phyloP scores from a whole-genome alignment of 2,888 invertebrate genomes.

The Dromius quadrimaculatus region DNA sequence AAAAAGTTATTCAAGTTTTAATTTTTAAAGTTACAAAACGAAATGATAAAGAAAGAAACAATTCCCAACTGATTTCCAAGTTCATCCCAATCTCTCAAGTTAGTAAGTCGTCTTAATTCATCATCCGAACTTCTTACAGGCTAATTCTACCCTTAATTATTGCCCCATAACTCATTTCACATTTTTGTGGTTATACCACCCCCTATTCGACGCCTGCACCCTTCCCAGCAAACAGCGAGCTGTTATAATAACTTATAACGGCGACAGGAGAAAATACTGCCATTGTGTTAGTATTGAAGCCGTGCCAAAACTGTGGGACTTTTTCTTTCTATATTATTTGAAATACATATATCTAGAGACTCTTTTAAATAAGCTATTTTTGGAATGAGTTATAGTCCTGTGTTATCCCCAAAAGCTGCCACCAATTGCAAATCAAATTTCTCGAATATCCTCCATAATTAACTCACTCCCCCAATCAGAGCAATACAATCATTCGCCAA shows the following conservation, averaged over 20 bases:
- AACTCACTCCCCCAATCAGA: not conserved
- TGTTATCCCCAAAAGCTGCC: too few species aligned
- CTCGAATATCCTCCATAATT: not conserved
- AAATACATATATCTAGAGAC: slow-evolving; percentile 23
- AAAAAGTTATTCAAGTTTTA: too few species aligned
- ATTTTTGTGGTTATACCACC: slow-evolving; percentile 1
- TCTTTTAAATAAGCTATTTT: slow-evolving; percentile 30
- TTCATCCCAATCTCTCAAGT: too few species aligned
- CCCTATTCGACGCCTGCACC: not conserved
- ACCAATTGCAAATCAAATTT: not conserved
- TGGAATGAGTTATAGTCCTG: slow-evolving; percentile 27
- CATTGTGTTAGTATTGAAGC: slow-evolving; percentile 46
- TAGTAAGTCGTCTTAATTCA: too few species aligned
- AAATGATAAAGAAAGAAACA: too few species aligned
- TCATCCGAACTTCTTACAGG: too few species aligned
- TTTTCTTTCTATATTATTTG: slow-evolving; percentile 30
- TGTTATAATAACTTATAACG: slow-evolving; percentile 41
- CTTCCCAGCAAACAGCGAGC: not conserved
- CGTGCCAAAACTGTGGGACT: slow-evolving; percentile 32
- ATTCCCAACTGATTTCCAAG: too few species aligned
- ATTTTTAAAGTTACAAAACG: too few species aligned
- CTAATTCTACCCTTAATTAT: slow-evolving; percentile 1
- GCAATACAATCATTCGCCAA: not conserved
- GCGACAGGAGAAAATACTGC: slow-evolving; percentile 38
- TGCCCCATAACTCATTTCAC: slow-evolving; percentile 1